phyloP scores from a whole-genome alignment of 1,140 invertebrate genomes.

The Venturia canescens region DNA sequence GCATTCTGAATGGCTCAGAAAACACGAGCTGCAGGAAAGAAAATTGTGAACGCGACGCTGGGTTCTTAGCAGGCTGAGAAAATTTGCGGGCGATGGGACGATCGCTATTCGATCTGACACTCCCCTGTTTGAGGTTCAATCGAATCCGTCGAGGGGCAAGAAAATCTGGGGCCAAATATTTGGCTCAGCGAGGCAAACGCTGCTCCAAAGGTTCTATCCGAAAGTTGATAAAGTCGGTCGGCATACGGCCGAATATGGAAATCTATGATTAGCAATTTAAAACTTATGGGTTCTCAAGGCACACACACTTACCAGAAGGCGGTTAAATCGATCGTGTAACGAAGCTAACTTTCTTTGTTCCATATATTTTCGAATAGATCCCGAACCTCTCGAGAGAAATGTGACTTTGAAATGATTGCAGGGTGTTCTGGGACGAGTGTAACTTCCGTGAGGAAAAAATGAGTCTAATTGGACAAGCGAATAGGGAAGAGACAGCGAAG shows the following conservation, averaged over 20 bases:
- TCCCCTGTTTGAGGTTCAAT: background rate
- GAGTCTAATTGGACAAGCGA: background rate
- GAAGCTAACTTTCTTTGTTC: too few species aligned
- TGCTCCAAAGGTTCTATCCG: background rate
- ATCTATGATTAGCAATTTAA: background rate
- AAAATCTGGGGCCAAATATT: constrained; percentile 1
- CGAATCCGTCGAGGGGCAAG: background rate
- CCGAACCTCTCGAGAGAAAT: too few species aligned
- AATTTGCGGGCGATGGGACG: background rate
- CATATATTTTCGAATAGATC: too few species aligned
- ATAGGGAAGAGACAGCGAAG: background rate
- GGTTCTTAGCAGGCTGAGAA: background rate
- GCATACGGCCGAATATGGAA: background rate
- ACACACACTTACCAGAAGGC: too few species aligned
- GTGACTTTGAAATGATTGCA: too few species aligned
- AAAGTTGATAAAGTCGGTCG: background rate
- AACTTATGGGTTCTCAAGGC: too few species aligned
- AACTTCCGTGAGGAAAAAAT: background rate
- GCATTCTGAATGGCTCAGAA: background rate
- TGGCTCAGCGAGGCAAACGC: background rate
- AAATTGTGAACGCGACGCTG: background rate
- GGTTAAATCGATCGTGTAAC: too few species aligned
- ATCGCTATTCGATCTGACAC: background rate
- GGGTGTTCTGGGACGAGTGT: too few species aligned
- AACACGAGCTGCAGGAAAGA: background rate